These are phyloP conservation scores for Athetis lepigone DNA, from an alignment of 2,888 invertebrate genomes.

Conservation along the genomic window DNA sequence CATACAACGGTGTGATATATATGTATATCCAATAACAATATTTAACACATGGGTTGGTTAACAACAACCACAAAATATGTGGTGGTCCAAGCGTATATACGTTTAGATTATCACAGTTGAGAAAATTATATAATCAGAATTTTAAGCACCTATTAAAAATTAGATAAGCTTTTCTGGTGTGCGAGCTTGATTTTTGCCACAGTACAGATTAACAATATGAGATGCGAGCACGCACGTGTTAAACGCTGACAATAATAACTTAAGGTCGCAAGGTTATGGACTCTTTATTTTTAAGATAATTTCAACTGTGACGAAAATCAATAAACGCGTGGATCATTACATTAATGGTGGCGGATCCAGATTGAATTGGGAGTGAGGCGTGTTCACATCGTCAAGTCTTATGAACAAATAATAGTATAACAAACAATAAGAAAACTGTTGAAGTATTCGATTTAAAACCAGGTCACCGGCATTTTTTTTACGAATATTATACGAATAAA, in stretches of 20 bases:
- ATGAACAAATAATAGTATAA: background rate
- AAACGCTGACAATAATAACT: constrained; percentile 2
- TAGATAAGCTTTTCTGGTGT: constrained; percentile 10
- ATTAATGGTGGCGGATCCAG: constrained; percentile 42
- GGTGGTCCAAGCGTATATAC: no score
- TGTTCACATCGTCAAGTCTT: background rate
- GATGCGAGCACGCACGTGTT: background rate
- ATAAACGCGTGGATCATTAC: constrained; percentile 1
- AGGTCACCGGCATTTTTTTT: no score
- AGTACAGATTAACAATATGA: constrained; percentile 15
- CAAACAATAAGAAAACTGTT: background rate
- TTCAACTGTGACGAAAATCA: constrained; percentile 44
- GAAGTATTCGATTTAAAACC: no score
- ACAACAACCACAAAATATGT: constrained; percentile 42
- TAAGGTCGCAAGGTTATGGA: constrained; percentile 15
- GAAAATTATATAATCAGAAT: constrained; percentile 44
- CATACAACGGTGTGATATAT: constrained; percentile 36
- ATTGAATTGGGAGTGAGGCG: background rate
- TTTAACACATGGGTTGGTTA: constrained; percentile 34
- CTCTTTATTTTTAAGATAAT: background rate
- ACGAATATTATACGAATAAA: background rate
- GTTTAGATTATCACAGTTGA: constrained; percentile 61
- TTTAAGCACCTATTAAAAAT: constrained; percentile 41
- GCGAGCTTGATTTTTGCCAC: constrained; percentile 39
- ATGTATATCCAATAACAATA: no score